phyloP scores from a whole-genome alignment of 2,113 vertebrate species.

The Orthonyx spaldingii region DNA sequence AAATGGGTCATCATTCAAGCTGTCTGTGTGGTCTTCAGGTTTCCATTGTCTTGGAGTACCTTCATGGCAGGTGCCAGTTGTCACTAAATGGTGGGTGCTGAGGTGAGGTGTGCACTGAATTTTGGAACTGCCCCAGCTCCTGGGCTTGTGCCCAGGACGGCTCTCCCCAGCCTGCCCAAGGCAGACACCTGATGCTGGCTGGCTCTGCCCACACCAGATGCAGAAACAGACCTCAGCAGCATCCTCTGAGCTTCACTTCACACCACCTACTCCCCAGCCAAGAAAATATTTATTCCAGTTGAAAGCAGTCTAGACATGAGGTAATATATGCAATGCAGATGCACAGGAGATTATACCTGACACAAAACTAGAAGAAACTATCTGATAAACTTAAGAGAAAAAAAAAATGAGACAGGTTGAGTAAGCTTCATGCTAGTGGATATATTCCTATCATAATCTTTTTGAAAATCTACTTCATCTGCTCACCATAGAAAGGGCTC shows the following conservation, averaged over 20 bases:
- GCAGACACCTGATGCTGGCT: neutral
- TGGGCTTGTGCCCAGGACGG: accelerated
- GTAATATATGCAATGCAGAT: neutral
- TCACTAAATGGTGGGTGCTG: neutral
- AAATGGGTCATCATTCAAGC: neutral
- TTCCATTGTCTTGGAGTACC: neutral
- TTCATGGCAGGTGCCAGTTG: neutral
- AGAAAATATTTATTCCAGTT: neutral
- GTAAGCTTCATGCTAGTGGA: neutral
- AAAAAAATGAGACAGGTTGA: neutral
- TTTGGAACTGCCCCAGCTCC: neutral
- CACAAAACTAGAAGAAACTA: neutral
- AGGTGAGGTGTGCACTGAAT: accelerated
- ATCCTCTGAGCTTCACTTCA: neutral
- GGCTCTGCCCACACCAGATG: neutral
- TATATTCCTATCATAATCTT: neutral
- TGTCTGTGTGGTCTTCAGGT: neutral
- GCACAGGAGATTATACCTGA: neutral
- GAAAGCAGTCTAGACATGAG: neutral
- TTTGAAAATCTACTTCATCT: neutral
- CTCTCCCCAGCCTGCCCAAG: neutral
- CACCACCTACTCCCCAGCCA: neutral
- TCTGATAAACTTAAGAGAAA: neutral
- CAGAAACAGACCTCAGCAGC: neutral
- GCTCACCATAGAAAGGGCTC: neutral